Evolutionary conservation across 1,140 invertebrate genomes (phyloP), one percentile per base, ranked within the genome.

Genomic region (Saccostrea glomerata): DNA sequence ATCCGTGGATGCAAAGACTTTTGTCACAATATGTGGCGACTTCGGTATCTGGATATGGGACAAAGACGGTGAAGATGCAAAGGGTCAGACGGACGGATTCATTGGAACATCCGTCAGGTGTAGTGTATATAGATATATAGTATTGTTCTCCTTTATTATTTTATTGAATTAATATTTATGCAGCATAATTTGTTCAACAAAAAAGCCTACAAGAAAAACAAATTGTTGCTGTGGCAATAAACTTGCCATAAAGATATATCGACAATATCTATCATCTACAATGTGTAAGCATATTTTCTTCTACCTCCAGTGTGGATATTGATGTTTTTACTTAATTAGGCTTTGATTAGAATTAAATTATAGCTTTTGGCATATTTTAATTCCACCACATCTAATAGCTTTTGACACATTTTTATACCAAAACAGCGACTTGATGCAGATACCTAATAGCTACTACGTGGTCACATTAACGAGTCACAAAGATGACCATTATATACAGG

Each of bases 371-470:
- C 47, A 47, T 20, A 66, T 66, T 20, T 66, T 15, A 36, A 13
- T 73, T 30, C 12, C 20, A 20, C n/a, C n/a, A n/a, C n/a, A n/a
- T n/a, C n/a, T n/a, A n/a, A 36, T 36, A 36, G 30, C 30, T 47
- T 47, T 47, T 9, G 9, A 47, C 47, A 47, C 60, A 66, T 66
- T 20, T 66, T 15, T 73, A 13, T 73, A 13, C 12, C 20, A 20
- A 25, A 13, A 77, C 70, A 77, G 70, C 25, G 13, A 77, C 25
- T 30, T 77, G 30, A 15, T 15, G 12, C 23, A 77, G 25, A 25
- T 77, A 77, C 70, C 70, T 11, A 77, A 77, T 25, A 77, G 70
- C 25, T 77, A 77, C 9, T 77, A 77, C 25, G 70, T 77, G 25
- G 70, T 77, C 0, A 77, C 70, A 36, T 13, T 77, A 11, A 30